Conservation (phyloP, 1,140 invertebrate genomes). For the Nasonia giraulti region DNA sequence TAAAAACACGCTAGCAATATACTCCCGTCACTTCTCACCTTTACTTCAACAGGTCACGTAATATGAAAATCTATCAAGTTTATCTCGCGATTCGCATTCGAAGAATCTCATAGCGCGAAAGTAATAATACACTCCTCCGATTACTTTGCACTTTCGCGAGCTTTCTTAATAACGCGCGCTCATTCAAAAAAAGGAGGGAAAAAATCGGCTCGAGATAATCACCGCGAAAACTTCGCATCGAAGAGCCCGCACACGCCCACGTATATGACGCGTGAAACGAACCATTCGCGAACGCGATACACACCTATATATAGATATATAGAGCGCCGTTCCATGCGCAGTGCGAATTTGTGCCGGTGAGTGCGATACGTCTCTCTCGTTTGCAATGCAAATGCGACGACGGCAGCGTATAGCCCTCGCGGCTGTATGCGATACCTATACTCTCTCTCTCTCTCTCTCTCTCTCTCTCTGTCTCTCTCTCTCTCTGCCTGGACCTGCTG, state of each 20-base stretch:
- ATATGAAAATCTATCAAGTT: conserved; percentile 5
- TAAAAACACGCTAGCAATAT: neutral
- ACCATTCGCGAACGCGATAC: neutral
- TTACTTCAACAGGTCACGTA: neutral
- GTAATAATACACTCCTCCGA: neutral
- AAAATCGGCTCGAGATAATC: neutral
- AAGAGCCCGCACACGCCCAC: neutral
- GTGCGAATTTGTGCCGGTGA: conserved; percentile 41
- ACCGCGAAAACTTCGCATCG: neutral
- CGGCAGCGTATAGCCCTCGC: neutral
- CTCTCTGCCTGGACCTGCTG: conserved; percentile 3
- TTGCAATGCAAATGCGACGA: conserved; percentile 60
- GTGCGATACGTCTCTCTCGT: conserved; percentile 51
- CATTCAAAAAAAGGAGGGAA: neutral
- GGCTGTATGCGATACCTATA: conserved; percentile 18
- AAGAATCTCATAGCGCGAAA: neutral
- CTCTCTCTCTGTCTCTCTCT: neutral
- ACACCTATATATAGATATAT: neutral
- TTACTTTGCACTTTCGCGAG: neutral
- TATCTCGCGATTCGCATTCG: neutral
- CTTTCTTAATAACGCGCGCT: neutral
- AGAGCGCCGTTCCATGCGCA: neutral
- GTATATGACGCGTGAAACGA: conserved; percentile 5
- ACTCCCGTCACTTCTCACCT: neutral
- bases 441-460: neutral